Base-by-base conservation (phyloP, 1,140 invertebrate species). In the Drosophila bocqueti region DNA sequence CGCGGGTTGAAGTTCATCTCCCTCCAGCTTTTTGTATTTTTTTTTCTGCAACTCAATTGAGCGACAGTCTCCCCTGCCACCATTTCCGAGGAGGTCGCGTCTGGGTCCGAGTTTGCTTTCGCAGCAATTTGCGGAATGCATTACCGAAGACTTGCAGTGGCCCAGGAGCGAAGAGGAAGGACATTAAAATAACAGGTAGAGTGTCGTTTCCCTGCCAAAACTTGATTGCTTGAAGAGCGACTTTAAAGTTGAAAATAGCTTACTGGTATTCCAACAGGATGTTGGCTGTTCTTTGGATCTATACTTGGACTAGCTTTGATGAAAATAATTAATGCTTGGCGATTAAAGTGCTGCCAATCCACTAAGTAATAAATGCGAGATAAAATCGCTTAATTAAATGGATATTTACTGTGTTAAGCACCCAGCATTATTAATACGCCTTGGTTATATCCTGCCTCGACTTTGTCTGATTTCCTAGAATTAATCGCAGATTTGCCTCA, bases 401-500 rank as follows among this genome's bases (percentile, higher is more conserved):
- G 38, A 34, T 52, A 52, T 68, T 26, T 34, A 26, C 21, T 26
- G 40, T 62, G 9, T 45, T 26, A 60, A 60, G 11, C 36, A n/a
- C 1, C 45, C 16, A 21, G 26, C 36, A 7, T 50, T 69, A 36
- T 40, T 52, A 66, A 43, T 43, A 26, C 29, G 36, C 34, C 16
- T 54, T 67, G 62, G 38, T 36, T 40, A 29, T 31, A 59, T 69
- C 45, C 69, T 24, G 24, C 54, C 11, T 6, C 11, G 29, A 43
- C 36, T 72, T 21, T 24, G 38, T n/a, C 38, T 50, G 38, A 31
- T 55, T 71, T 67, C 40, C 45, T 36, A 38, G 61, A 66, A 69
- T 59, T 73, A 71, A 59, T 73, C 66, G 43, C 69, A 29, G 65
- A 67, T 36, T 69, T 42, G 64, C 34, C n/a, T 36, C 45, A 8